A percentile compares a stretch with the other conserved stretches of the same genome.
Conservation (phyloP, 2,113 vertebrate genomes). For the Anser cygnoides region DNA sequence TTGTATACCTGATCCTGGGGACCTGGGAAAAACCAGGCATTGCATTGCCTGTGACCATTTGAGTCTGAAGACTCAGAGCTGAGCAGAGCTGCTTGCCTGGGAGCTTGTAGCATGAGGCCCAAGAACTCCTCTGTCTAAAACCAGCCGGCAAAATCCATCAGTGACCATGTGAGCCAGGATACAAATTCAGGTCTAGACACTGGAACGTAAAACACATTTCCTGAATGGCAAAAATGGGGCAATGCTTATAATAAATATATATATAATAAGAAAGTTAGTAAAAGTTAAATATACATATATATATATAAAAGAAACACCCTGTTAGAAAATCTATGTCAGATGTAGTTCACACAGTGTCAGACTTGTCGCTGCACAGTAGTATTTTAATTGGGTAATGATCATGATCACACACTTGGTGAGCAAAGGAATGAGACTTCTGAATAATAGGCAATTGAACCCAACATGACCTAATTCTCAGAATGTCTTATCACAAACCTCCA, state of each 20-base stretch:
- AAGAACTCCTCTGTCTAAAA: not conserved
- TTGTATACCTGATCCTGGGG: not conserved
- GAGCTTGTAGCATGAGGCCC: not conserved
- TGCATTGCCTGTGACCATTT: too few species aligned
- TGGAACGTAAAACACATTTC: not conserved
- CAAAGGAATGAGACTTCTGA: not conserved
- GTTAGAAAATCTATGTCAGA: not conserved
- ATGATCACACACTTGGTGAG: not conserved
- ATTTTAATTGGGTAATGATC: conserved; percentile 39
- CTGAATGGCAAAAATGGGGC: not conserved
- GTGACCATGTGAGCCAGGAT: accelerated
- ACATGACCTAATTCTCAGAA: conserved; percentile 26
- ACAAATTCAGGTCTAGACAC: not conserved
- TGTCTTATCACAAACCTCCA: not conserved
- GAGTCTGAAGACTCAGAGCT: not conserved
- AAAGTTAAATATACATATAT: not conserved
- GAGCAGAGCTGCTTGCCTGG: not conserved
- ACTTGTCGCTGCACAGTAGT: not conserved
- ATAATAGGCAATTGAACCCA: conserved; percentile 17
- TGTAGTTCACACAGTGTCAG: not conserved
- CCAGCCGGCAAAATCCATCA: not conserved
- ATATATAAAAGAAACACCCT: not conserved
- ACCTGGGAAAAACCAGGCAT: accelerated
- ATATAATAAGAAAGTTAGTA: too few species aligned
- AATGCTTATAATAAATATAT: not conserved